Evolutionary conservation across 2,888 invertebrate species (phyloP).

Genomic region (Ectropis crepuscularia): DNA sequence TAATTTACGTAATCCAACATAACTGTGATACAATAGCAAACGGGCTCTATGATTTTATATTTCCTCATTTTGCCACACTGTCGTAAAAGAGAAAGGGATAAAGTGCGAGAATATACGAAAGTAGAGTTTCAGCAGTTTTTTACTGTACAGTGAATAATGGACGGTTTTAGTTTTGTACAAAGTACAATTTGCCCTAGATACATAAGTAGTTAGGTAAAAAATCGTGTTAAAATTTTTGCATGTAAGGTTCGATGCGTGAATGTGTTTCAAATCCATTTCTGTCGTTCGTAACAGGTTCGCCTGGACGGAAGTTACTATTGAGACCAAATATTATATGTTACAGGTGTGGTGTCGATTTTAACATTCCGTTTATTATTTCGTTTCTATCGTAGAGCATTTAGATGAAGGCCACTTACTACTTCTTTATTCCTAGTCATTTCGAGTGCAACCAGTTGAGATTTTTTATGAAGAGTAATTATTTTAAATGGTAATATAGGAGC

Average conservation of each 20-base stretch:
- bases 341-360: conserved; percentile 83
- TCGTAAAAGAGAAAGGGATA: conserved; percentile 55
- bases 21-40: conserved; percentile 82
- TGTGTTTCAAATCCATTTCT: conserved; percentile 67
- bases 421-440: conserved; percentile 84
- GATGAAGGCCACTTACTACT: conserved; percentile 78
- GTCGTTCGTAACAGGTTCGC: conserved; percentile 71
- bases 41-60: conserved; percentile 64
- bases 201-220: conserved; percentile 84
- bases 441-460: conserved; percentile 84
- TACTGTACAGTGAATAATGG: conserved; percentile 69
- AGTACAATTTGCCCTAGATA: conserved; percentile 84
- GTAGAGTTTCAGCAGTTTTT: conserved; percentile 66
- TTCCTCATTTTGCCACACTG: conserved; percentile 73
- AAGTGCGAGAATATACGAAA: conserved; percentile 60
- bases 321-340: conserved; percentile 84
- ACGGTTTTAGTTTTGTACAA: conserved; percentile 82
- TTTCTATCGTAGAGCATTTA: conserved; percentile 71
- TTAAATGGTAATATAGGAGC: conserved; percentile 58
- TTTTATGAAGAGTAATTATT: conserved; percentile 73
- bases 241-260: conserved; percentile 74
- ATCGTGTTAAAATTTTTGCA: conserved; percentile 72
- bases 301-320: conserved; percentile 80
- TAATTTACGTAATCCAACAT: conserved; percentile 72
- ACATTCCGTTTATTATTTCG: conserved; percentile 76